Conservation (phyloP, 2,797 vertebrate species). For the Enteromius mattozi region DNA sequence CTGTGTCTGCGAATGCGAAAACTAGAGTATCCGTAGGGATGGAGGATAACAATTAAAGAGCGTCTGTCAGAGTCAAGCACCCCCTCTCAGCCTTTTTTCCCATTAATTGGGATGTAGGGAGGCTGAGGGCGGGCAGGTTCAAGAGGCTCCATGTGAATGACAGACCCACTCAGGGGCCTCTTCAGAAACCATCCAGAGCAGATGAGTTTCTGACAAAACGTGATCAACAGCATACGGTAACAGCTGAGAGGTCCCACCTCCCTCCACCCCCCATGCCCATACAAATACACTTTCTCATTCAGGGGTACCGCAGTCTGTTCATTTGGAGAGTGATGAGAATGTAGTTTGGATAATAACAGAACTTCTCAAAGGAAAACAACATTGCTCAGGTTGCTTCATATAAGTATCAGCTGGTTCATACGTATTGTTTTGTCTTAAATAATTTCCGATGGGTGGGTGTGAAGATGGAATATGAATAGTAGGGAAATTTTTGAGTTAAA, state of each 20-base stretch:
- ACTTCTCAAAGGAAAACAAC: slow-evolving; percentile 2
- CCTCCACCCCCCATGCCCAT: slow-evolving; percentile 16
- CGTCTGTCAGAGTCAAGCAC: slow-evolving; percentile 81
- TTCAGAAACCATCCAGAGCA: slow-evolving; percentile 69
- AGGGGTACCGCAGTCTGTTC: slow-evolving; percentile 50
- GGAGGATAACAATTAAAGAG: slow-evolving; percentile 83
- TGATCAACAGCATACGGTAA: slow-evolving; percentile 81
- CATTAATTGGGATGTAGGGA: slow-evolving; percentile 84
- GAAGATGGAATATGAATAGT: background rate
- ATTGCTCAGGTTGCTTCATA: background rate
- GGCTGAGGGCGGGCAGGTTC: slow-evolving; percentile 80
- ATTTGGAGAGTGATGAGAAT: slow-evolving; percentile 43
- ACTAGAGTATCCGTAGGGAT: slow-evolving; percentile 77
- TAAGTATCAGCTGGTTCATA: background rate
- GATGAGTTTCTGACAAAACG: slow-evolving; percentile 80
- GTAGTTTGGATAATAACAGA: background rate
- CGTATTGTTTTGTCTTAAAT: background rate
- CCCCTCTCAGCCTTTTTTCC: slow-evolving; percentile 79
- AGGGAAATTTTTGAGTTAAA: background rate
- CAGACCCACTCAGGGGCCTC: slow-evolving; percentile 72
- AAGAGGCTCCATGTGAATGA: slow-evolving; percentile 81
- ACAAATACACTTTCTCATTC: slow-evolving; percentile 52
- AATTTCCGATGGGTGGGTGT: background rate
- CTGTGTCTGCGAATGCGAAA: slow-evolving; percentile 71
- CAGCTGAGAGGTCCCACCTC: slow-evolving; percentile 62